These are phyloP conservation scores for Propithecus coquereli DNA, from an alignment of 2,113 vertebrate species.

Conservation along the genomic window DNA sequence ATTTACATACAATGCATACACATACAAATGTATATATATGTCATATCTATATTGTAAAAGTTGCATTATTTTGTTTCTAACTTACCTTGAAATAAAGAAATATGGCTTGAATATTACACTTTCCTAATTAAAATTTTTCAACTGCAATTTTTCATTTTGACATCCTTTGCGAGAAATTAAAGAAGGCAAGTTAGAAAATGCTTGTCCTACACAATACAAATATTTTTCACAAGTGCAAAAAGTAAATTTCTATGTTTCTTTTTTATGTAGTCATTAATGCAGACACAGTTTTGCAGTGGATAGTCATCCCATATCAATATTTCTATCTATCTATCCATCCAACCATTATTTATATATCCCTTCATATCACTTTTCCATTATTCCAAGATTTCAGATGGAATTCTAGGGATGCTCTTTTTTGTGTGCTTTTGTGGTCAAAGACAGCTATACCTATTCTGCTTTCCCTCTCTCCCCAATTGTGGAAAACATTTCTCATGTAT, in stretches of 20 bases:
- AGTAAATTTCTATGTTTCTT: neutral
- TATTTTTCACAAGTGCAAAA: neutral
- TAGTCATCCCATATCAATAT: neutral
- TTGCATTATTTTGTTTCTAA: neutral
- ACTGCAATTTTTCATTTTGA: neutral
- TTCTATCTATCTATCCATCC: neutral
- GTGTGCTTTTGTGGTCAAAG: neutral
- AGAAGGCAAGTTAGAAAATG: neutral
- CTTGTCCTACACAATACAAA: neutral
- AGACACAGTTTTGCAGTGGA: neutral
- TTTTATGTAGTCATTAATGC: neutral
- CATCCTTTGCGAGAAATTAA: neutral
- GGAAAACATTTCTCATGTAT: neutral
- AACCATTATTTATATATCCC: neutral
- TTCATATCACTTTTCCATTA: neutral
- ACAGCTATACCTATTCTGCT: neutral
- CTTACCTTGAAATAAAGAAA: neutral
- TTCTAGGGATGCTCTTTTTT: neutral
- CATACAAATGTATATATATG: neutral
- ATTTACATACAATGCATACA: neutral
- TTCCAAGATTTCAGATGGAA: neutral
- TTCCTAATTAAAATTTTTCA: neutral
- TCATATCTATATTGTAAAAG: neutral
- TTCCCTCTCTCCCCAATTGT: neutral
- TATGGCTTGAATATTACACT: neutral